phyloP scores from a whole-genome alignment of 1,140 invertebrate genomes.

The Drosophila repletoides region DNA sequence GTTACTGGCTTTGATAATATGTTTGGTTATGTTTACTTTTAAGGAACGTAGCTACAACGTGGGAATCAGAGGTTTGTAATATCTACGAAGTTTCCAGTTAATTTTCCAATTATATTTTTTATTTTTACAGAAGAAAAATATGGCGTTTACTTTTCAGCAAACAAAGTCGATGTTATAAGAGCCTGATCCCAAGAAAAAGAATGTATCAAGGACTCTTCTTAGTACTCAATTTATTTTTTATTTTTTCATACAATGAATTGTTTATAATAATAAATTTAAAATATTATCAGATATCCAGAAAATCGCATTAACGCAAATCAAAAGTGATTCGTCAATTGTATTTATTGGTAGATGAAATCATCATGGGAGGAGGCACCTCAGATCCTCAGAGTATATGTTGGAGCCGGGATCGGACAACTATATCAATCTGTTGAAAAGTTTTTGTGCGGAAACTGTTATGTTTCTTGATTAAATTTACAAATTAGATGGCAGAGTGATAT shows the following conservation, averaged over 20 bases:
- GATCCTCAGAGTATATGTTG: no score
- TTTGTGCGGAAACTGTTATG: no score
- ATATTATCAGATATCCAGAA: no score
- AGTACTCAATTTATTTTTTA: not conserved
- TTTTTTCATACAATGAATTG: not conserved
- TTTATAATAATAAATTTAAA: no score
- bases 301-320: no score
- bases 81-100: not conserved
- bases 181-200: conserved; percentile 1
- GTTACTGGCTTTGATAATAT: conserved; percentile 32
- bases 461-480: no score
- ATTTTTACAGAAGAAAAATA: conserved; percentile 41
- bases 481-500: no score
- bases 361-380: no score
- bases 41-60: conserved; percentile 36
- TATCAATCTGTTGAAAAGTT: no score
- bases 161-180: conserved; percentile 53
- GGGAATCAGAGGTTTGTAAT: conserved; percentile 37
- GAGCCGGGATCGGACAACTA: no score
- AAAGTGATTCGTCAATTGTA: no score
- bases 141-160: conserved; percentile 46
- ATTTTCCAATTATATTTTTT: not conserved
- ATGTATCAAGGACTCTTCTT: not conserved
- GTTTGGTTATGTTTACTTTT: conserved; percentile 28
- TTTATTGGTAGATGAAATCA: no score